Evolutionary conservation across 1,140 invertebrate species (phyloP).

Genomic region (Bombus pyrosoma): DNA sequence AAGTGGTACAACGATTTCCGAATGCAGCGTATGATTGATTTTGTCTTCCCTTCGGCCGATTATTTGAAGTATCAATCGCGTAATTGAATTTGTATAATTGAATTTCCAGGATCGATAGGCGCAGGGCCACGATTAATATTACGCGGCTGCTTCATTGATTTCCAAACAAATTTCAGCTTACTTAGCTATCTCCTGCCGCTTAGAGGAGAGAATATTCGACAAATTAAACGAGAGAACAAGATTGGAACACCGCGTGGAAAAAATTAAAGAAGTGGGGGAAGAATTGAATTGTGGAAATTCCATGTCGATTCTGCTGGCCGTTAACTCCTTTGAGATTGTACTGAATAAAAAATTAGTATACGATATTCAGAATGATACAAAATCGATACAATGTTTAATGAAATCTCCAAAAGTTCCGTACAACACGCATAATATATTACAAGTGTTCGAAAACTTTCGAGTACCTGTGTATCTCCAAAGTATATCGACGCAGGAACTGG

Average conservation of each 20-base stretch:
- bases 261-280: not conserved
- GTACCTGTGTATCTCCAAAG: no score
- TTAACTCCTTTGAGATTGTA: no score
- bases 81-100: constrained; percentile 45
- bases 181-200: no score
- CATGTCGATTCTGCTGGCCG: not conserved
- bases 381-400: no score
- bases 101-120: not conserved
- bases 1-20: not conserved
- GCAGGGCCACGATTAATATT: not conserved
- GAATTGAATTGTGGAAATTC: not conserved
- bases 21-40: constrained; percentile 27
- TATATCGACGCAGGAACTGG: no score
- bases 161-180: constrained; percentile 21
- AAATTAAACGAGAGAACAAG: no score
- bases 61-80: constrained; percentile 32
- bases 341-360: no score
- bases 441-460: no score
- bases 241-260: not conserved
- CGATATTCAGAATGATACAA: no score
- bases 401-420: no score
- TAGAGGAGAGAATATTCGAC: not conserved
- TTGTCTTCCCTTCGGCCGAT: not conserved
- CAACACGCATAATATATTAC: no score
- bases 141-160: not conserved